Evolutionary conservation across 2,888 invertebrate species (phyloP).

Genomic region (Agrotis puta): DNA sequence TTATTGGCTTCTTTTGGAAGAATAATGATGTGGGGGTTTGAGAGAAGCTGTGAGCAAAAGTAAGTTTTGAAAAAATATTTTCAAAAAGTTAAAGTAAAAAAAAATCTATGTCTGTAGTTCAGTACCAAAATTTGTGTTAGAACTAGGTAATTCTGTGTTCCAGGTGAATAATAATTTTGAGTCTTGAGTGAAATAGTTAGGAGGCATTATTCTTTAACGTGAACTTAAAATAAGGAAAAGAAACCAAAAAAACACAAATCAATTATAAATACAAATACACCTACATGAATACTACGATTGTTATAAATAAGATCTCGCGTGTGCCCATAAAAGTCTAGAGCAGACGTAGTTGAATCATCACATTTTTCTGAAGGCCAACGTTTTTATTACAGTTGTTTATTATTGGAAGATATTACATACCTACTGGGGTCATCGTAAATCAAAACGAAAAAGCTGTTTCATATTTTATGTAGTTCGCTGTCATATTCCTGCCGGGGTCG

Average conservation of each 20-base stretch:
- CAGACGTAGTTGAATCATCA: slow-evolving; percentile 63
- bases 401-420: background rate
- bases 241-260: background rate
- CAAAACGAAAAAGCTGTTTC: background rate
- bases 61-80: too few relatives aligned
- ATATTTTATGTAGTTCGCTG: background rate
- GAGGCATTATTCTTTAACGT: background rate
- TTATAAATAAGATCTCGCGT: slow-evolving; percentile 45
- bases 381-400: slow-evolving; percentile 13
- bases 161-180: too few relatives aligned
- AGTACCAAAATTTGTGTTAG: too few relatives aligned
- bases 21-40: too few relatives aligned
- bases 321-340: slow-evolving; percentile 58
- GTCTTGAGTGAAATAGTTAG: background rate
- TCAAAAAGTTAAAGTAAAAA: too few relatives aligned
- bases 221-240: background rate
- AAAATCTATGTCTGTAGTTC: too few relatives aligned
- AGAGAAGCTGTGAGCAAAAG: too few relatives aligned
- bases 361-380: slow-evolving; percentile 65
- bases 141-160: too few relatives aligned
- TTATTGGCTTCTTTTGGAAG: too few relatives aligned
- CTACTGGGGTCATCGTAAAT: slow-evolving; percentile 8
- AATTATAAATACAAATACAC: slow-evolving; percentile 16
- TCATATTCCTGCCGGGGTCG: too few relatives aligned
- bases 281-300: slow-evolving; percentile 20